Evolutionary conservation across 2,888 invertebrate genomes (phyloP).

Genomic region (Ptycholaimellus sp.): DNA sequence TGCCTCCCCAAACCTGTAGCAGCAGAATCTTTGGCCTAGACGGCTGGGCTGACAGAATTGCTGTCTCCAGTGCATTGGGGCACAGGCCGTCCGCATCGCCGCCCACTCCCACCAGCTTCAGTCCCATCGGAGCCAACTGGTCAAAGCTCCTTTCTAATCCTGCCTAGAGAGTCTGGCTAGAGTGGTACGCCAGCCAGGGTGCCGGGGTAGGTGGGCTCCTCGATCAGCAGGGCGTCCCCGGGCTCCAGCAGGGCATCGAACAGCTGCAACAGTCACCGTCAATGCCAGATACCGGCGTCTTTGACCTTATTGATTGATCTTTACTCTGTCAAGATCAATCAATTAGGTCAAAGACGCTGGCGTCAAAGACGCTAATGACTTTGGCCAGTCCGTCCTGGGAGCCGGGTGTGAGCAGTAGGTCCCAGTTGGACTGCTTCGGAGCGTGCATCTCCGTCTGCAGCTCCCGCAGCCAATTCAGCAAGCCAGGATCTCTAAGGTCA

Average conservation of each 20-base stretch:
- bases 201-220: constrained; percentile 47
- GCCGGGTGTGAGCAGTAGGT: constrained; percentile 44
- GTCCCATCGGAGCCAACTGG: constrained; percentile 44
- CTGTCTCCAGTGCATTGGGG: constrained; percentile 37
- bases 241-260: constrained; percentile 45
- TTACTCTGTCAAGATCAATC: no score
- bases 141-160: not conserved
- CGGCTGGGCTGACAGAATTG: constrained; percentile 21
- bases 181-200: constrained; percentile 38
- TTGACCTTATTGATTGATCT: no score
- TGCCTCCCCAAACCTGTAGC: no score
- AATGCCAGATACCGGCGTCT: not conserved
- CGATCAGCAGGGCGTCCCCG: constrained; percentile 46
- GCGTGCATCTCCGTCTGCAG: not conserved
- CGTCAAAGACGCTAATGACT: constrained; percentile 15
- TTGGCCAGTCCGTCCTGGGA: constrained; percentile 54
- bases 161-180: not conserved
- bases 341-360: no score
- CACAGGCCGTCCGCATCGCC: constrained; percentile 46
- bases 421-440: constrained; percentile 21
- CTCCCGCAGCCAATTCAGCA: not conserved
- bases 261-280: constrained; percentile 25
- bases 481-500: not conserved
- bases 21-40: no score
- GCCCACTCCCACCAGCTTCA: constrained; percentile 42